Conservation (phyloP, 2,888 invertebrate genomes). For the Agrochola lychnidis region DNA sequence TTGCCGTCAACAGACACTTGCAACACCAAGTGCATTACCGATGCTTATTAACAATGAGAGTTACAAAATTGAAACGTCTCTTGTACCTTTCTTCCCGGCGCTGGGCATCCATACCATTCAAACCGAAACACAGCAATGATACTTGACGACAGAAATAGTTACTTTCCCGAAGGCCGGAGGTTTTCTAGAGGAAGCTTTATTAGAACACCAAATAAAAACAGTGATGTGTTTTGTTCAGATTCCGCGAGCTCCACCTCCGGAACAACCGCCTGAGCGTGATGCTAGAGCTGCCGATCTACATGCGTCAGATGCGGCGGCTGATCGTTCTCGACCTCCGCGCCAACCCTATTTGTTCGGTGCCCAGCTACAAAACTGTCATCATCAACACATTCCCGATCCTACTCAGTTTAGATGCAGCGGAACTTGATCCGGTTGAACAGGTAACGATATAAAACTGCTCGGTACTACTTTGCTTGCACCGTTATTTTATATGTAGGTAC, state of each 20-base stretch:
- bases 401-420: slow-evolving; percentile 78
- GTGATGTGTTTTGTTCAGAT: slow-evolving; percentile 66
- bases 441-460: slow-evolving; percentile 60
- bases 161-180: too few relatives aligned
- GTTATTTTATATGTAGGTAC: not conserved
- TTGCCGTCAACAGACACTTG: not conserved
- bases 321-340: slow-evolving; percentile 82
- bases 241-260: slow-evolving; percentile 81
- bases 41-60: too few relatives aligned
- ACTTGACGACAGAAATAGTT: not conserved
- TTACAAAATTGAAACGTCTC: not conserved
- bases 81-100: not conserved
- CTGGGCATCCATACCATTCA: not conserved
- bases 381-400: slow-evolving; percentile 82
- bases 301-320: slow-evolving; percentile 81
- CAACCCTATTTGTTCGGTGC: slow-evolving; percentile 81
- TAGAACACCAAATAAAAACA: not conserved
- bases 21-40: not conserved
- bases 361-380: slow-evolving; percentile 82
- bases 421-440: slow-evolving; percentile 81
- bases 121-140: not conserved
- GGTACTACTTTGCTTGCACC: not conserved
- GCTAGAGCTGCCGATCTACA: slow-evolving; percentile 84
- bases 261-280: slow-evolving; percentile 82
- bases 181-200: not conserved